Base-by-base conservation (phyloP, 1,140 invertebrate species). In the Ptiloglossa arizonensis region DNA sequence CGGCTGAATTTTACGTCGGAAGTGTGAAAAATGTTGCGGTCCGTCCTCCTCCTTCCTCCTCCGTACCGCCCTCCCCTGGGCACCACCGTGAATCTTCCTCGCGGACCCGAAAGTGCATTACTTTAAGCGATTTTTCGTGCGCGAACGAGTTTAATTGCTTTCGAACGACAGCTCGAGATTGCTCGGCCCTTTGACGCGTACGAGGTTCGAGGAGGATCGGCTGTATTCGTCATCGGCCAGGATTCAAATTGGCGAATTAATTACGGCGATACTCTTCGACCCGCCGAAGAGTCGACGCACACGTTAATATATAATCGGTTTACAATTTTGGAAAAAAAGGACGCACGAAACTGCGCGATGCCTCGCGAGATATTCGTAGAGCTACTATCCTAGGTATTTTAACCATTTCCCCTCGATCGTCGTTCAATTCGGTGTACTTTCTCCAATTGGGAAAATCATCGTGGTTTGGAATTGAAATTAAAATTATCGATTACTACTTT, bases 11-110 rank as follows among this genome's bases (percentile, higher is more conserved):
- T 85, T 78, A 64, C 68, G 79, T 75, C 48, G 82, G 62, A 73
- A 79, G 62, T 60, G 66, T 85, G 84, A 86, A 86, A 86, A 86
- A 86, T 85, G 84, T 79, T 81, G 22, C 73, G 22, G 13, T 22
- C 11, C 29, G 50, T 35, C 52, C 29, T 48, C 50, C 57, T 35
- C 56, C 13, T 67, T n/a, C 6, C 48, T 48, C 44, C 41, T 64
- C 68, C 24, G n/a, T n/a, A n/a, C n/a, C n/a, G 11, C 41, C 11
- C 41, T 13, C 11, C 46, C 71, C 8, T 57, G 29, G 38, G 38
- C 2, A n/a, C n/a, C n/a, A n/a, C 73, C 19, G 59, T 19, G 59
- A 24, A 48, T 46, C 52, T 66, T 29, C 19, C 38, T 22, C n/a
- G 46, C n/a, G 32, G 9, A 6, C n/a, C 38, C 17, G 24, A 78